A percentile compares a stretch with the other conserved stretches of the same genome.
These are phyloP conservation scores for Eupelmus urozonus DNA, from an alignment of 2,888 invertebrate species.

Conservation along the genomic window DNA sequence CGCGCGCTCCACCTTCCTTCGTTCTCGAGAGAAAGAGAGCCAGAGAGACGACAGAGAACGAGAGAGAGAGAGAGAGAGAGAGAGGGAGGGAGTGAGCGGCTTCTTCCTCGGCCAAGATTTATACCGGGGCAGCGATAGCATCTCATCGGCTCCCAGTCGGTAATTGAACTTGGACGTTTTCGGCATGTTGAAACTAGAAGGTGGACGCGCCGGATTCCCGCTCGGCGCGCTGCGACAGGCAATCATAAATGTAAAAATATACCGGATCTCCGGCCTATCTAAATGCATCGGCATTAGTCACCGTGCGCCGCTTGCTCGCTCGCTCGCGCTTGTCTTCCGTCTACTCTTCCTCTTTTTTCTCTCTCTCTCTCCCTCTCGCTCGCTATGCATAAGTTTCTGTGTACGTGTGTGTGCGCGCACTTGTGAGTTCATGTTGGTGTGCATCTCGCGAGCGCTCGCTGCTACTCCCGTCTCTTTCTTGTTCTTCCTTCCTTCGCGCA, in stretches of 20 bases:
- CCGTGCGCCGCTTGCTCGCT: too few species aligned
- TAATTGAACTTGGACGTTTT: conserved; percentile 61
- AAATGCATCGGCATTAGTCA: conserved; percentile 59
- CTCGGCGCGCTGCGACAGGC: conserved; percentile 44
- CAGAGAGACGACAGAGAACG: too few species aligned
- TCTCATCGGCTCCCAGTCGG: conserved; percentile 61
- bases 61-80: too few species aligned
- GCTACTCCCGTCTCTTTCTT: neutral
- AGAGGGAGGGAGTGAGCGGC: neutral
- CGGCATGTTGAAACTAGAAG: conserved; percentile 55
- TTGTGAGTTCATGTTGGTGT: too few species aligned
- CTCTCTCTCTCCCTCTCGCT: conserved; percentile 7
- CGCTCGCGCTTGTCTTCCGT: conserved; percentile 42
- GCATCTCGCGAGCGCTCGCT: neutral
- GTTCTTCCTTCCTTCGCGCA: neutral
- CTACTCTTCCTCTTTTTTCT: conserved; percentile 13
- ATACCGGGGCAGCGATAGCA: conserved; percentile 58
- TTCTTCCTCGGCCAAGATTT: conserved; percentile 55
- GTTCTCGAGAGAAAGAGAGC: too few species aligned
- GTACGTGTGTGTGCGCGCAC: neutral
- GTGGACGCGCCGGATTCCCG: conserved; percentile 41
- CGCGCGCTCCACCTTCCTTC: conserved; percentile 31
- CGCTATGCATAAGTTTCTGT: neutral
- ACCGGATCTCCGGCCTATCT: conserved; percentile 56
- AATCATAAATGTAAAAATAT: conserved; percentile 59